These are phyloP conservation scores for Diuraphis noxia DNA, from an alignment of 1,140 invertebrate species.

Conservation along the genomic window DNA sequence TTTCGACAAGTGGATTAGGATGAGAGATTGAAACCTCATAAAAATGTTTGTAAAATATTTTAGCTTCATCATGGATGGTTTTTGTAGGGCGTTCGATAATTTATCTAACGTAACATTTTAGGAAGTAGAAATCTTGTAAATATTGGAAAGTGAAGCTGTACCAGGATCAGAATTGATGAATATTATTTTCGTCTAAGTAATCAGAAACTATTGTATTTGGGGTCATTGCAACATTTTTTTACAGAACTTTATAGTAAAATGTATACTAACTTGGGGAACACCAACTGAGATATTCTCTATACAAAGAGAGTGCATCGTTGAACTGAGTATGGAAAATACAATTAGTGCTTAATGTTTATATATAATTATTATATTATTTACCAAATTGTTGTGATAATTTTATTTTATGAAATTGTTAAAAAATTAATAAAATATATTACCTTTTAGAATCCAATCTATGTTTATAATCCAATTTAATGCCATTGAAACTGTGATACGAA, in stretches of 20 bases:
- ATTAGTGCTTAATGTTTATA: background rate
- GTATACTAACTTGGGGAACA: too few species aligned
- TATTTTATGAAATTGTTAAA: background rate
- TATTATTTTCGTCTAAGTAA: background rate
- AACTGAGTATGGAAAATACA: background rate
- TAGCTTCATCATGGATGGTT: background rate
- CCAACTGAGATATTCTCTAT: too few species aligned
- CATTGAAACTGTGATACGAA: background rate
- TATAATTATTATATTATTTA: background rate
- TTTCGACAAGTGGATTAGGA: background rate
- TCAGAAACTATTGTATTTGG: background rate
- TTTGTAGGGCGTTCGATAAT: background rate
- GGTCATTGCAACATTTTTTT: background rate
- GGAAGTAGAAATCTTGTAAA: background rate
- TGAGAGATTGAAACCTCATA: background rate
- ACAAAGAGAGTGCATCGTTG: too few species aligned
- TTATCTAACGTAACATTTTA: background rate
- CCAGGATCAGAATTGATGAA: background rate
- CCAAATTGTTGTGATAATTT: background rate
- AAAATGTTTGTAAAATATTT: background rate
- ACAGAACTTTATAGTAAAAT: background rate
- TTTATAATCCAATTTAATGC: background rate
- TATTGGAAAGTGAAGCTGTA: background rate
- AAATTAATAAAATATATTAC: background rate
- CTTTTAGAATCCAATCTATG: background rate